Conservation (phyloP, 2,797 vertebrate genomes). For the Chiroxiphia lanceolata region DNA sequence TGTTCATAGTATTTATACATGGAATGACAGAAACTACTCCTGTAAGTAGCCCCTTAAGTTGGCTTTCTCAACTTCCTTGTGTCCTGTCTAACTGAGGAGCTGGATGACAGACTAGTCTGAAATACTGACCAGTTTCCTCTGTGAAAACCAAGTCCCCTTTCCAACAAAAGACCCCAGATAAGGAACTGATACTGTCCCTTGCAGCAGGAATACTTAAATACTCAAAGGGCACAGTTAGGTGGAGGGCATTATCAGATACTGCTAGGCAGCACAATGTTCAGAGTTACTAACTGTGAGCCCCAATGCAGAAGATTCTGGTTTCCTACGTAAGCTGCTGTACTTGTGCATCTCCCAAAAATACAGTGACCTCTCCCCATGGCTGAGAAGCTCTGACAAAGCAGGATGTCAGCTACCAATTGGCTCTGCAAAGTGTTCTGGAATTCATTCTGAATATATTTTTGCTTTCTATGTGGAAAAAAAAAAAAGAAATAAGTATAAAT, state of each 20-base stretch:
- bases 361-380: neutral
- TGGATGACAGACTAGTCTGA: neutral
- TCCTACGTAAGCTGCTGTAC: slow-evolving; percentile 50
- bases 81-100: neutral
- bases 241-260: slow-evolving; percentile 16
- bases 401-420: slow-evolving; percentile 30
- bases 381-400: slow-evolving; percentile 45
- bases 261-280: neutral
- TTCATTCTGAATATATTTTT: slow-evolving; percentile 67
- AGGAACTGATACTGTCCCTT: neutral
- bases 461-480: slow-evolving; percentile 70
- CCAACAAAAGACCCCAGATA: neutral
- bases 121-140: neutral
- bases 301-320: slow-evolving; percentile 10
- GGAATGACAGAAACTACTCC: neutral
- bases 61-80: neutral
- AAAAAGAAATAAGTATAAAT: slow-evolving; percentile 61
- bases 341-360: slow-evolving; percentile 26
- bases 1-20: slow-evolving; percentile 45
- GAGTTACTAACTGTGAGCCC: slow-evolving; percentile 24
- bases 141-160: neutral
- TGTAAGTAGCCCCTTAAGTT: neutral
- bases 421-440: slow-evolving; percentile 62
- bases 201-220: neutral
- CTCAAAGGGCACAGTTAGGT: neutral